Evolutionary conservation across 2,888 invertebrate species (phyloP), one percentile per base, ranked within the genome.

Genomic region (Phaedon cochleariae): DNA sequence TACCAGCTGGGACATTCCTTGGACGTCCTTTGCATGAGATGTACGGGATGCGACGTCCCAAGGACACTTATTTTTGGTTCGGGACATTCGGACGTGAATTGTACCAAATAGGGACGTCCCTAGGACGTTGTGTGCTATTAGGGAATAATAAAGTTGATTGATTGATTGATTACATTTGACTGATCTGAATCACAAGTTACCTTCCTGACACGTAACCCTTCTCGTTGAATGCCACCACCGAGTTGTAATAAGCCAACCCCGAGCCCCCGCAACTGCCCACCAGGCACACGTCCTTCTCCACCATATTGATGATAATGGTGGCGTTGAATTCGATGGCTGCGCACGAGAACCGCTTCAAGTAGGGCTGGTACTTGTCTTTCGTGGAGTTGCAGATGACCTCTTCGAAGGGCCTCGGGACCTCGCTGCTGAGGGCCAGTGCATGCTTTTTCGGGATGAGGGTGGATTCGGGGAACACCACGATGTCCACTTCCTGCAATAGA

Each of bases 401-500:
- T 41, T 81, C 53, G 54, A 77, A 70, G 0, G 80, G 74, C 37
- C 74, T 64, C 0, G 81, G 77, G 73, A 82, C 72, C 82, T 85
- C 73, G 77, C 86, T 76, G 82, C 73, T 12, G 4, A 57, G 20
- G 4, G 29, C 17, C 3, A 55, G 7, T 2, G 37, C 41, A 7
- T 80, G 74, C 49, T 21, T 78, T 73, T 6, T 82, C 79, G 85
- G 73, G 0, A 88, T 59, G n/a, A 72, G 34, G 2, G 63, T 88
- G 70, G 85, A 78, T 81, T 95, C 94, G 0, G 95, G 94, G 76
- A 94, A 95, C 0, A 94, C 89, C 7, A 95, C 84, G 18, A 95
- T 91, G 73, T 94, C 92, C 20, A 70, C 34, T n/a, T 69, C 62
- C 71, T 71, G 21, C 7, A 7, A 7, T 5, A 26, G 7, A 26